Evolutionary conservation across 2,888 invertebrate genomes (phyloP).

Genomic region (Erannis defoliaria): DNA sequence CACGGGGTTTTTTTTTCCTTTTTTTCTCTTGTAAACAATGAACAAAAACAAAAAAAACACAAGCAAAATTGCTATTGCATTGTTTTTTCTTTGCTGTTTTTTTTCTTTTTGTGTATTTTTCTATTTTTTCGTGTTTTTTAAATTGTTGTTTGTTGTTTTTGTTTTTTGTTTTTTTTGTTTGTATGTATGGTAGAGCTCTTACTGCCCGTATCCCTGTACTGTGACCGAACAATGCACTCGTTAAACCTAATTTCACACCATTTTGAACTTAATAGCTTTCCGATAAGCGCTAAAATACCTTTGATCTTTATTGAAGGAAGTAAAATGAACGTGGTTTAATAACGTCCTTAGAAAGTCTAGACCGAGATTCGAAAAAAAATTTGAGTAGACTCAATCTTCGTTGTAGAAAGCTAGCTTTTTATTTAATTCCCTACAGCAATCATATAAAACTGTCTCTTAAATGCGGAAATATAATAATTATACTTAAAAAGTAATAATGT

Average conservation of each 20-base stretch:
- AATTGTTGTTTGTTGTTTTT: too few relatives aligned
- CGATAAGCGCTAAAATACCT: slow-evolving; percentile 13
- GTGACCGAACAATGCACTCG: slow-evolving; percentile 39
- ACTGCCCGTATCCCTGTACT: background rate
- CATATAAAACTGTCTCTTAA: background rate
- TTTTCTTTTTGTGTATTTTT: too few relatives aligned
- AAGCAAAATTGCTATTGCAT: too few relatives aligned
- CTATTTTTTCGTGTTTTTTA: too few relatives aligned
- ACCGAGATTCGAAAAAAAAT: slow-evolving; percentile 46
- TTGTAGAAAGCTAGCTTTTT: background rate
- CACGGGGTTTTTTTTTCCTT: too few relatives aligned
- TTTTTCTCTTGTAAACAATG: too few relatives aligned
- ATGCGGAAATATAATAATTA: background rate
- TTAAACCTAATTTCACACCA: slow-evolving; percentile 27
- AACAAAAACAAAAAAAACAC: too few relatives aligned
- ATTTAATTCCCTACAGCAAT: background rate
- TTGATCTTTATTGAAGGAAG: slow-evolving; percentile 5
- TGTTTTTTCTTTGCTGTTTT: too few relatives aligned
- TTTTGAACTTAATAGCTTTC: slow-evolving; percentile 37
- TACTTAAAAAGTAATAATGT: background rate
- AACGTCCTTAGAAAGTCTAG: slow-evolving; percentile 57
- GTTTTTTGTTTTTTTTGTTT: too few relatives aligned
- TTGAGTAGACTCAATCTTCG: slow-evolving; percentile 21
- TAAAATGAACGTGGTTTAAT: slow-evolving; percentile 18
- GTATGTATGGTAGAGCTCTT: background rate